Evolutionary conservation across 1,140 invertebrate genomes (phyloP).

Genomic region (Drosophila bocki): DNA sequence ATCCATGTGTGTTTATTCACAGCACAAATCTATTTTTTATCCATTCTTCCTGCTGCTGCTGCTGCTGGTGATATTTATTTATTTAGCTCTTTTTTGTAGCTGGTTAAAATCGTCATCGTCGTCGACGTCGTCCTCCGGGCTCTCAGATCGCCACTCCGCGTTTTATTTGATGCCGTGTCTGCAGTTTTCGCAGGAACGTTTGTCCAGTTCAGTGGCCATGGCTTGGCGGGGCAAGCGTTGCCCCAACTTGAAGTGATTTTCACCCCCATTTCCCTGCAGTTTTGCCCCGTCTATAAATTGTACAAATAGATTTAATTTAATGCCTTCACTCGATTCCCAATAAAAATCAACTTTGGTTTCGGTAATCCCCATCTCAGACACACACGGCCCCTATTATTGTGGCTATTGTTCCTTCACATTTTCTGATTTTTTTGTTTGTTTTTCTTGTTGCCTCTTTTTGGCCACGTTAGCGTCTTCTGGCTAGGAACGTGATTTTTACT

Average conservation of each 20-base stretch:
- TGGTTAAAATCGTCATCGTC: constrained; percentile 40
- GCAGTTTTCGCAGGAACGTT: constrained; percentile 66
- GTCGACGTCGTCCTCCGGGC: constrained; percentile 9
- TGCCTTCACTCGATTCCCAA: constrained; percentile 54
- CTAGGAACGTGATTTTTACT: constrained; percentile 76
- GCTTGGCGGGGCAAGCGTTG: constrained; percentile 47
- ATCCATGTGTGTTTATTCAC: constrained; percentile 49
- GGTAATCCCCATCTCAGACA: constrained; percentile 40
- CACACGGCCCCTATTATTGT: constrained; percentile 26
- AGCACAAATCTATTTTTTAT: constrained; percentile 73
- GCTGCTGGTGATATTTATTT: constrained; percentile 73
- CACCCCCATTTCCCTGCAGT: constrained; percentile 59
- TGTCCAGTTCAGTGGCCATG: constrained; percentile 77
- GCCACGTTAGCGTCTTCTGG: constrained; percentile 78
- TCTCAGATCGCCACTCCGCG: constrained; percentile 31
- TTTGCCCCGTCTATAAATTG: constrained; percentile 68
- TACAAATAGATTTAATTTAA: constrained; percentile 79
- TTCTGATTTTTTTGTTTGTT: background rate
- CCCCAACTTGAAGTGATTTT: constrained; percentile 29
- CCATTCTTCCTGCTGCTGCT: constrained; percentile 38
- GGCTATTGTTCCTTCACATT: constrained; percentile 56
- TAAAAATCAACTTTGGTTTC: constrained; percentile 73
- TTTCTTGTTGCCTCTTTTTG: constrained; percentile 20
- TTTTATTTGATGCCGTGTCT: constrained; percentile 79
- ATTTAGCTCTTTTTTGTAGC: constrained; percentile 69